Percentiles rank a stretch among this genome's conserved stretches.
These are phyloP conservation scores for Cyclophora albipunctata DNA, from an alignment of 2,888 invertebrate genomes.

Conservation along the genomic window DNA sequence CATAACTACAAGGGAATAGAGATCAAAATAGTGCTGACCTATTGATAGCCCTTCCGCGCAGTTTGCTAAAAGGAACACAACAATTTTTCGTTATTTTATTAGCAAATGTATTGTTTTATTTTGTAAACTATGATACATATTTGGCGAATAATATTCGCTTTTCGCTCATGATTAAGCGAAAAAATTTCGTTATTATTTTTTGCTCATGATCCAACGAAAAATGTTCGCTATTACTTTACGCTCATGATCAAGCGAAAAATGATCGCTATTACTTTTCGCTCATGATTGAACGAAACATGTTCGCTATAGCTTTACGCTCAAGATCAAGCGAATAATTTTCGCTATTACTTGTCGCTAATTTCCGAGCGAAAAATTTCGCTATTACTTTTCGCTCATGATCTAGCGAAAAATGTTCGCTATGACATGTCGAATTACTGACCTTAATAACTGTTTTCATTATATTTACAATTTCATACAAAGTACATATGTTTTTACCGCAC, in stretches of 20 bases:
- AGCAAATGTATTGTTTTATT: slow-evolving; percentile 18
- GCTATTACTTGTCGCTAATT: not conserved
- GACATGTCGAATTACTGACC: no score
- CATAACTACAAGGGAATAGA: slow-evolving; percentile 14
- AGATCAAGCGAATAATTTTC: not conserved
- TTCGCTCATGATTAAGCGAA: not conserved
- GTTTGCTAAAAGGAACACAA: slow-evolving; percentile 79
- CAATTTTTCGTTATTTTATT: slow-evolving; percentile 27
- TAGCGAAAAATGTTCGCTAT: no score
- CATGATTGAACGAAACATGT: not conserved
- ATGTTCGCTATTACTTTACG: not conserved
- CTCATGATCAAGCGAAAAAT: not conserved
- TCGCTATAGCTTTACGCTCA: not conserved
- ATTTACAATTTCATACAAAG: no score
- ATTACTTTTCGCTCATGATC: no score
- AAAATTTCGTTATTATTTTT: not conserved
- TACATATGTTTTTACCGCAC: no score
- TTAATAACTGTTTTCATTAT: no score
- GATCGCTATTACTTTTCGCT: not conserved
- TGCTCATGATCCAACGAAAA: not conserved
- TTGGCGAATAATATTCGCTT: not conserved
- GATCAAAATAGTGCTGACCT: slow-evolving; percentile 78
- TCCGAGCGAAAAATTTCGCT: not conserved
- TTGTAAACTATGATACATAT: slow-evolving; percentile 2
- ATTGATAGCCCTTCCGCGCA: slow-evolving; percentile 86